phyloP scores from a whole-genome alignment of 2,888 invertebrate species.

The Agrotis clavis region DNA sequence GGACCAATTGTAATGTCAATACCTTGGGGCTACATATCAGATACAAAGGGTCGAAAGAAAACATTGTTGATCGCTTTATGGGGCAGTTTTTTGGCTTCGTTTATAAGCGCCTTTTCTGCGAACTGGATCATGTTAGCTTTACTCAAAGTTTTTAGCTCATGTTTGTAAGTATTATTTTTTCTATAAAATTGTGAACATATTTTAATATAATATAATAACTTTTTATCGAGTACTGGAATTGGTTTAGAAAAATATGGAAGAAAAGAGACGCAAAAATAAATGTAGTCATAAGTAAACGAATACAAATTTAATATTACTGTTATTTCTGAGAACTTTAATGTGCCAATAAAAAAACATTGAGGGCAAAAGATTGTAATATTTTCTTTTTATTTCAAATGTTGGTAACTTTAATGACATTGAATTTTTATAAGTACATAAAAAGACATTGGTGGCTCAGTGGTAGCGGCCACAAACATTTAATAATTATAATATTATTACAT shows the following conservation, averaged over 20 bases:
- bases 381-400: no score
- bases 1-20: conserved; percentile 77
- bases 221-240: no score
- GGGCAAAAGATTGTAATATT: no score
- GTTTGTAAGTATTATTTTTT: conserved; percentile 69
- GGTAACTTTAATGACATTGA: no score
- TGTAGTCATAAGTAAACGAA: background rate
- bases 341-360: background rate
- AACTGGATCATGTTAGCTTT: conserved; percentile 74
- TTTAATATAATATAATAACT: no score
- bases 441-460: no score
- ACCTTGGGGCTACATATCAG: conserved; percentile 78
- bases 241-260: background rate
- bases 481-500: no score
- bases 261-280: background rate
- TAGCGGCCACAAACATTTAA: no score
- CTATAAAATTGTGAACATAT: background rate
- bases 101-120: conserved; percentile 72
- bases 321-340: no score
- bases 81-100: conserved; percentile 67
- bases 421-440: no score
- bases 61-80: conserved; percentile 68
- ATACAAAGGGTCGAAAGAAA: conserved; percentile 73
- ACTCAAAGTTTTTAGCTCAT: conserved; percentile 70
- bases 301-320: no score